Base-by-base conservation (phyloP, 2,888 invertebrate genomes). In the Dioctria linearis region DNA sequence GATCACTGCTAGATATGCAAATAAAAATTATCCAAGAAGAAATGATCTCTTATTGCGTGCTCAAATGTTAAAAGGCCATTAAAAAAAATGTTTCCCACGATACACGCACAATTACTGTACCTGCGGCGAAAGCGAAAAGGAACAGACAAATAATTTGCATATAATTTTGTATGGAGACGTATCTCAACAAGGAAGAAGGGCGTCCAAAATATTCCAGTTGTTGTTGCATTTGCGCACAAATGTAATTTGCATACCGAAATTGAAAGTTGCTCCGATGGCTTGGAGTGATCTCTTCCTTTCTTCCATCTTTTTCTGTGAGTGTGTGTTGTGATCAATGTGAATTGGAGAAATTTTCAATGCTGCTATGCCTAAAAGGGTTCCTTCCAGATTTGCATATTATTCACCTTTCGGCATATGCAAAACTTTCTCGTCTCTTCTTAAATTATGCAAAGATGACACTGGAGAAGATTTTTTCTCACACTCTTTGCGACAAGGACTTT, bases 231-330 rank as follows among this genome's bases (percentile, higher is more conserved):
- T 69, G 69, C n/a, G 69, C 69, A 69, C 46, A 59, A 76, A 75
- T 43, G 61, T 76, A 63, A 76, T 76, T 76, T 76, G 75, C 61
- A 76, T 76, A 76, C 46, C 37, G 61, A 76, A 76, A 76, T 43
- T 59, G 75, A 76, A 76, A 76, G 75, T 76, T 61, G 75, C 25
- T 61, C 42, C 40, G n/a, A 42, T n/a, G 54, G 11, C 46, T 49
- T 25, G 9, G 49, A 49, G 69, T 51, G 69, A 69, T 69, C 69
- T 25, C 25, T 69, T 69, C 69, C 49, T 69, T 51, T 69, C 69
- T 46, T 6, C 49, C 6, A 3, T n/a, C 2, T 54, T 54, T 54
- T 25, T 25, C 25, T 25, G 25, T 25, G 25, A 1, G 51, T 42
- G 65, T 11, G 42, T 65, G 65, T n/a, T 37, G 8, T 51, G 69